Percentiles rank a stretch among this genome's conserved stretches.
Evolutionary conservation across 2,888 invertebrate genomes (phyloP).

Genomic region (Tetanocera ferruginea): DNA sequence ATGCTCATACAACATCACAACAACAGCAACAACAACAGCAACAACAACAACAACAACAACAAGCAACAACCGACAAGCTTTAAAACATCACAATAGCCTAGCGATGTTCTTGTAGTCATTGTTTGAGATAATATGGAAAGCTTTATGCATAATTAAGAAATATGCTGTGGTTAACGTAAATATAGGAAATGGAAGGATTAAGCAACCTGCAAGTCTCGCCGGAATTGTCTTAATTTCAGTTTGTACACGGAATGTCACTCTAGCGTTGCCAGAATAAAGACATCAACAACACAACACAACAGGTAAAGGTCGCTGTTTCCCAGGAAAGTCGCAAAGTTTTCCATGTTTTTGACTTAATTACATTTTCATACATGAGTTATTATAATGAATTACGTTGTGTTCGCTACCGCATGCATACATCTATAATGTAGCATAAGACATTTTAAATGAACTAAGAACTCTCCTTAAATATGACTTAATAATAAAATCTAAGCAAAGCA

Average conservation of each 20-base stretch:
- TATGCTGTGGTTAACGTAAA: not conserved
- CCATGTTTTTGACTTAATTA: constrained; percentile 13
- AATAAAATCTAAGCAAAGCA: too few relatives aligned
- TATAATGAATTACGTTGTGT: not conserved
- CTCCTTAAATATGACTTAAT: too few relatives aligned
- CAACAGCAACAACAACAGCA: not conserved
- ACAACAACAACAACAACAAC: constrained; percentile 14
- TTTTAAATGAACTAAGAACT: too few relatives aligned
- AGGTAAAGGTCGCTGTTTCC: not conserved
- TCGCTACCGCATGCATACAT: not conserved
- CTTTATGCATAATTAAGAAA: not conserved
- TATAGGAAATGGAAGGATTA: not conserved
- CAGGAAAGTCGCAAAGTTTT: not conserved
- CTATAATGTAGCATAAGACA: too few relatives aligned
- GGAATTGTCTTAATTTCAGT: constrained; percentile 26
- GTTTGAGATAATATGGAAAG: not conserved
- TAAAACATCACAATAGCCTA: not conserved
- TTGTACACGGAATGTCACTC: constrained; percentile 22
- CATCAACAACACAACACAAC: not conserved
- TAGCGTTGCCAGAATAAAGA: not conserved
- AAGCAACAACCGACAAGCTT: not conserved
- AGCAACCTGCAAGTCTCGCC: not conserved
- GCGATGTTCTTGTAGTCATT: not conserved
- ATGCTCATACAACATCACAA: not conserved
- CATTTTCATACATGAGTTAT: not conserved